Conservation (phyloP, 2,888 invertebrate species). For the Petrophora chlorosata region DNA sequence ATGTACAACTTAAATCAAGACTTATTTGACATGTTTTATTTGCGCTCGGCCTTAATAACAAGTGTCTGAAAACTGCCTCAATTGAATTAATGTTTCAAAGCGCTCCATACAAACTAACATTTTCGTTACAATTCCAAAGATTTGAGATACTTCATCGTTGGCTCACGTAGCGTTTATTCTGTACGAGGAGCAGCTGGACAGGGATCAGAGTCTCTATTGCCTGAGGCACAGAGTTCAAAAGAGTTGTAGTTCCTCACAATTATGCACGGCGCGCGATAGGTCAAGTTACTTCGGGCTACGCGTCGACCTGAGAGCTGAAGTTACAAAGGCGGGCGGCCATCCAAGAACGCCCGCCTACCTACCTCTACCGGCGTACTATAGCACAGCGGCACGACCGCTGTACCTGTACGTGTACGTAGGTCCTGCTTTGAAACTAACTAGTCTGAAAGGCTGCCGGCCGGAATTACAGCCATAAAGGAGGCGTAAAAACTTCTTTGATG, state of each 20-base stretch:
- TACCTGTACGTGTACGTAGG: neutral
- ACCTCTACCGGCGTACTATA: no score
- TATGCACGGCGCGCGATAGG: neutral
- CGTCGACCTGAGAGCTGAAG: constrained; percentile 9
- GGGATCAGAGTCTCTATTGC: neutral
- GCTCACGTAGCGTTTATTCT: neutral
- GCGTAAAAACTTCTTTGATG: constrained; percentile 15
- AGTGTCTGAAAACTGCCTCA: no score
- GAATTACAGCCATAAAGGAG: constrained; percentile 8
- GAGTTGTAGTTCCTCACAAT: neutral
- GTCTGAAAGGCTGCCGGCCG: constrained; percentile 7
- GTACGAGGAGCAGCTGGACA: neutral
- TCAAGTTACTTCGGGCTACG: constrained; percentile 12
- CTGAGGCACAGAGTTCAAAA: neutral
- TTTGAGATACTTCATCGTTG: no score
- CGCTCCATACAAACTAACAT: no score
- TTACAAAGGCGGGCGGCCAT: constrained; percentile 10
- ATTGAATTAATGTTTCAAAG: no score
- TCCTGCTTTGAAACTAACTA: constrained; percentile 3
- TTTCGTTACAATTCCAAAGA: no score
- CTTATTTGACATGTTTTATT: no score
- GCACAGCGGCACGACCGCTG: no score
- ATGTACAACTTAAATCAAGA: no score
- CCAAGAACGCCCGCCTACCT: no score
- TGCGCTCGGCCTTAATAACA: no score